These are phyloP conservation scores for Fragum sueziense DNA, from an alignment of 2,888 invertebrate species.

Conservation along the genomic window DNA sequence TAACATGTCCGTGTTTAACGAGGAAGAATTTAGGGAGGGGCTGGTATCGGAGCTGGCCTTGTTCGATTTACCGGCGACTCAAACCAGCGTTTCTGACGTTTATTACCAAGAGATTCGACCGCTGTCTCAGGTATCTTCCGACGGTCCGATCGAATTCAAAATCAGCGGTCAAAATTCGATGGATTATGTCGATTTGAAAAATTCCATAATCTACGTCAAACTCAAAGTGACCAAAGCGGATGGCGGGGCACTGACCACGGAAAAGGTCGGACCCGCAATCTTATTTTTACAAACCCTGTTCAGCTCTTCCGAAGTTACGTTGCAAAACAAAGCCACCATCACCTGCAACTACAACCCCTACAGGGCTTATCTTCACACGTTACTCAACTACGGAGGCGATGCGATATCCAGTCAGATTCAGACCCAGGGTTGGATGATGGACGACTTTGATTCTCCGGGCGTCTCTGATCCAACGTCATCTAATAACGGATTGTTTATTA, in stretches of 20 bases:
- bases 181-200: slow-evolving; percentile 49
- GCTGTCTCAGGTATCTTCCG: slow-evolving; percentile 34
- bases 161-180: slow-evolving; percentile 44
- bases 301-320: slow-evolving; percentile 42
- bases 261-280: slow-evolving; percentile 50
- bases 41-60: slow-evolving; percentile 31
- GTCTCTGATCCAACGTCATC: slow-evolving; percentile 33
- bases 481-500: slow-evolving; percentile 33
- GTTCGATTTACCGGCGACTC: slow-evolving; percentile 45
- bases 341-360: slow-evolving; percentile 51
- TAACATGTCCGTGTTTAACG: slow-evolving; percentile 39
- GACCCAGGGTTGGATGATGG: slow-evolving; percentile 40
- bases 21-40: slow-evolving; percentile 26
- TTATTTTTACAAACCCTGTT: slow-evolving; percentile 50
- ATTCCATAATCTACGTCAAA: slow-evolving; percentile 24
- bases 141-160: slow-evolving; percentile 45
- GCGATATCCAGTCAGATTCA: slow-evolving; percentile 33
- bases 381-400: slow-evolving; percentile 40
- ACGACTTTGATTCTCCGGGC: slow-evolving; percentile 36
- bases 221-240: slow-evolving; percentile 37
- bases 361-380: slow-evolving; percentile 46
- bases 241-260: slow-evolving; percentile 20
- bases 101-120: slow-evolving; percentile 49
- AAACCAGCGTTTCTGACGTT: slow-evolving; percentile 42
- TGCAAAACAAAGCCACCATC: slow-evolving; percentile 45